Percentiles rank a stretch among this genome's conserved stretches.
Conservation (phyloP, 1,140 invertebrate species). For the Cyclina sinensis region DNA sequence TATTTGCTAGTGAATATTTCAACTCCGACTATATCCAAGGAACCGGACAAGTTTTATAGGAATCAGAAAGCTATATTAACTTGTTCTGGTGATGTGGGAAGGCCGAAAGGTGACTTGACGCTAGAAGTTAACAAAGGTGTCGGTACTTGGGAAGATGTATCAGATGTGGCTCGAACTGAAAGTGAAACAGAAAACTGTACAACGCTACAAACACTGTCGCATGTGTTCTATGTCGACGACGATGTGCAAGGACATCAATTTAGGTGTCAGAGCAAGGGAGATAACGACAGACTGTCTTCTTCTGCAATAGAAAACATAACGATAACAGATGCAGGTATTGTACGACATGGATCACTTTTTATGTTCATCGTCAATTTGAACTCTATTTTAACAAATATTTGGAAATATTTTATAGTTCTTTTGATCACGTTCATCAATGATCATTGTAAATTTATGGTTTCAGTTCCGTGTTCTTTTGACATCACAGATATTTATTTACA, state of each 20-base stretch:
- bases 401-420: no score
- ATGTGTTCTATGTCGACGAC: background rate
- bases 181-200: background rate
- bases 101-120: background rate
- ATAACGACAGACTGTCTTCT: background rate
- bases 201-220: background rate
- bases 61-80: background rate
- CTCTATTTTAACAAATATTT: no score
- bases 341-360: no score
- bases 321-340: background rate
- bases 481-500: no score
- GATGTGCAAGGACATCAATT: background rate
- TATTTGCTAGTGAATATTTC: background rate
- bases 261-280: background rate
- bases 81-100: background rate
- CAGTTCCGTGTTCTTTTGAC: no score
- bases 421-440: no score
- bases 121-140: background rate
- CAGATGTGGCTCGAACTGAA: background rate
- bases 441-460: no score
- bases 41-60: background rate
- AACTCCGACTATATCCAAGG: background rate
- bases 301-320: background rate
- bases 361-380: no score
- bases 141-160: background rate